These are phyloP conservation scores for Cecropterus lyciades DNA, from an alignment of 1,140 invertebrate species.

Conservation along the genomic window DNA sequence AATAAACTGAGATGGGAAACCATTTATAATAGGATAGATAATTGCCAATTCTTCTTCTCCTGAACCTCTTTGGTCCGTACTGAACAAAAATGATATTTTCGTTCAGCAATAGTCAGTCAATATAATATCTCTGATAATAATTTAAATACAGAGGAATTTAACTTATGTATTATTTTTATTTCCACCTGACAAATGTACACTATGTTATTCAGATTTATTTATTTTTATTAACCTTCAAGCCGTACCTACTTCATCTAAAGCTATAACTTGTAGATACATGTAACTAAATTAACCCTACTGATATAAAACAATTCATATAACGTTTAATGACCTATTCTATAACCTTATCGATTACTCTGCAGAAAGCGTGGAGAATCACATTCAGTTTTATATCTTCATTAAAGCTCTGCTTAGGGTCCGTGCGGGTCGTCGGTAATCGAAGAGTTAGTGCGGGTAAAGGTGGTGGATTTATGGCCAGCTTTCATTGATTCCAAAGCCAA, in stretches of 20 bases:
- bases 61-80: not conserved
- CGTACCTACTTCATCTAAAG: no score
- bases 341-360: constrained; percentile 26
- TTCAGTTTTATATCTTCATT: constrained; percentile 63
- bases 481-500: constrained; percentile 49
- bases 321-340: constrained; percentile 17
- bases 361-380: constrained; percentile 33
- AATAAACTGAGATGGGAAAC: constrained; percentile 11
- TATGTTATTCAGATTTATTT: no score
- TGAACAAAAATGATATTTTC: not conserved
- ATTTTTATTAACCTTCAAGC: no score
- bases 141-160: no score
- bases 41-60: constrained; percentile 5
- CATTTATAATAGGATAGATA: constrained; percentile 16
- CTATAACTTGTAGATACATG: no score
- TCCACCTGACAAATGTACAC: no score
- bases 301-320: constrained; percentile 6
- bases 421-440: constrained; percentile 64
- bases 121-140: no score
- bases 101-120: no score
- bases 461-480: constrained; percentile 58
- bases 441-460: constrained; percentile 63
- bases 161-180: no score
- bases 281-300: not conserved
- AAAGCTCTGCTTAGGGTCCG: constrained; percentile 55